Conservation (phyloP, 2,113 vertebrate genomes). For the Pitta sordida region DNA sequence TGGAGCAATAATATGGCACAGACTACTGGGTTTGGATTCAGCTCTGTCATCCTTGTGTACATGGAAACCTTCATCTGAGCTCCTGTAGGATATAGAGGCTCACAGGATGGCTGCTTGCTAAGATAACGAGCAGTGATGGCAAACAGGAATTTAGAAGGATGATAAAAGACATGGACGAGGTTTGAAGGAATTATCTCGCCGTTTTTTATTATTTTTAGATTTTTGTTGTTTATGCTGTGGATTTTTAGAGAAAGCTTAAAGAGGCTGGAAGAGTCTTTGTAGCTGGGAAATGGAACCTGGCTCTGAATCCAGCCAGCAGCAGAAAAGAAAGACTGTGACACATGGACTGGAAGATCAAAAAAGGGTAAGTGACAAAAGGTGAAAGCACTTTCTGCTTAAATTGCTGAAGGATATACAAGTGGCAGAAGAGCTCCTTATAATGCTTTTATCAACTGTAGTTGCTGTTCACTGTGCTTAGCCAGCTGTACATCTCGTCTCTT, state of each 20-base stretch:
- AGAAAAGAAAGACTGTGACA: conserved; percentile 86
- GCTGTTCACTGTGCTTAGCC: not conserved
- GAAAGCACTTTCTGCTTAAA: not conserved
- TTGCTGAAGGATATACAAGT: not conserved
- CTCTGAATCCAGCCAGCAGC: conserved; percentile 83
- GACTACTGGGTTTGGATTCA: conserved; percentile 60
- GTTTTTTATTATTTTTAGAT: conserved; percentile 16
- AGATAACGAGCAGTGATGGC: conserved; percentile 34
- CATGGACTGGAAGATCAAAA: conserved; percentile 97
- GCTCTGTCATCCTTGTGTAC: conserved; percentile 53
- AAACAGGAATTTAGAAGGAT: conserved; percentile 29
- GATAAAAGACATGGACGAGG: conserved; percentile 42
- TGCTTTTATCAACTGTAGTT: not conserved
- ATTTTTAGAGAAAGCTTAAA: conserved; percentile 64
- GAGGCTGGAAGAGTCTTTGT: conserved; percentile 53
- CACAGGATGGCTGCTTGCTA: conserved; percentile 41
- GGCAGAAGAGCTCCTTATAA: not conserved
- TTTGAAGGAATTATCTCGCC: conserved; percentile 49
- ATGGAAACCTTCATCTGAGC: conserved; percentile 61
- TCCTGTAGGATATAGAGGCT: conserved; percentile 39
- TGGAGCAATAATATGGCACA: conserved; percentile 72
- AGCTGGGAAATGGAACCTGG: conserved; percentile 88
- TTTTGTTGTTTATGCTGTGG: conserved; percentile 58
- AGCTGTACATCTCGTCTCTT: not conserved
- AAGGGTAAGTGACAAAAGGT: conserved; percentile 81